Percentiles rank a stretch among this genome's conserved stretches.
These are phyloP conservation scores for Novumbra hubbsi DNA, from an alignment of 2,797 vertebrate genomes.

Conservation along the genomic window DNA sequence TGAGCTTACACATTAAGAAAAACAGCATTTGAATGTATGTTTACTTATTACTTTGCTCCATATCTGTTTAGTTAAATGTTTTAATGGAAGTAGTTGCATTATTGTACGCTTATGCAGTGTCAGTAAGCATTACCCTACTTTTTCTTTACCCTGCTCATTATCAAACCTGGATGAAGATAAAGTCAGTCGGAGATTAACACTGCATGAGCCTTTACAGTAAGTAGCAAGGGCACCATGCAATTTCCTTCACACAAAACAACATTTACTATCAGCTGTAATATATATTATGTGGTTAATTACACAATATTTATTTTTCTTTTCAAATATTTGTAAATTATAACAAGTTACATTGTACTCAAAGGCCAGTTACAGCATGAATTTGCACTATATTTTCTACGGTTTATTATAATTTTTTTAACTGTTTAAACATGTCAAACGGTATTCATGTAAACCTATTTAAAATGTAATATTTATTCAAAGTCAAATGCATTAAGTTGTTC, in stretches of 20 bases:
- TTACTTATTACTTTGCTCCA: conserved; percentile 5
- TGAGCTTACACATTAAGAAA: conserved; percentile 19
- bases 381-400: conserved; percentile 36
- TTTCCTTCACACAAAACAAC: conserved; percentile 2
- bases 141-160: not conserved
- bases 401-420: conserved; percentile 34
- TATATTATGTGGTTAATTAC: not conserved
- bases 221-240: not conserved
- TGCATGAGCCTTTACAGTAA: conserved; percentile 4
- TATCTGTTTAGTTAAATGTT: conserved; percentile 19
- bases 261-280: not conserved
- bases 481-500: not conserved
- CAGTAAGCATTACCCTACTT: not conserved
- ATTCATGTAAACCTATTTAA: not conserved
- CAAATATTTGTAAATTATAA: not conserved
- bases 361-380: conserved; percentile 45
- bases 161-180: conserved; percentile 7
- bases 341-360: conserved; percentile 13
- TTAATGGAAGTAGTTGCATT: conserved; percentile 9
- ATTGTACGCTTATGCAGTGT: conserved; percentile 1
- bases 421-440: not conserved
- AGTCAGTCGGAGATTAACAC: not conserved
- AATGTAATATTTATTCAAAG: not conserved
- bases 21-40: conserved; percentile 22
- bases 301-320: not conserved